Conservation (phyloP, 1,140 invertebrate species). For the Euura lappo region DNA sequence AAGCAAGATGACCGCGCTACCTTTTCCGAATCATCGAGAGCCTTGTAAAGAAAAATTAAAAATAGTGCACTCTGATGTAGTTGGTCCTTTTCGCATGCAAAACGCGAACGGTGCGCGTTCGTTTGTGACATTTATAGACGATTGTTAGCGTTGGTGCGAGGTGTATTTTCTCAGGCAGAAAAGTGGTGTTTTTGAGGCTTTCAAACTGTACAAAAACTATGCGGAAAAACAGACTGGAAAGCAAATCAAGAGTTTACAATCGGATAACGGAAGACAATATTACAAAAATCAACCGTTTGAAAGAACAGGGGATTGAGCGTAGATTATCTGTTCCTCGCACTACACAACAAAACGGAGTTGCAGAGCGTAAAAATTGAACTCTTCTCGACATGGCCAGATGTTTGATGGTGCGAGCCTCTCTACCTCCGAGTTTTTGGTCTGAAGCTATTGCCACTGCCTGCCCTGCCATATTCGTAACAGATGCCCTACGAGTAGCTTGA, state of each 20-base stretch:
- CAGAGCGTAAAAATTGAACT: conserved; percentile 46
- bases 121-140: conserved; percentile 43
- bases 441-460: conserved; percentile 43
- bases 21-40: conserved; percentile 5
- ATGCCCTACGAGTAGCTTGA: conserved; percentile 25
- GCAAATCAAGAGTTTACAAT: conserved; percentile 28
- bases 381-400: conserved; percentile 35
- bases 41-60: conserved; percentile 17
- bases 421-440: conserved; percentile 38
- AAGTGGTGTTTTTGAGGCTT: conserved; percentile 22
- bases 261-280: conserved; percentile 35
- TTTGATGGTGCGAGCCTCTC: conserved; percentile 27
- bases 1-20: neutral
- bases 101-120: neutral
- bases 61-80: conserved; percentile 27
- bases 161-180: conserved; percentile 40
- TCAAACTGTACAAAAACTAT: conserved; percentile 27
- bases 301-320: conserved; percentile 27
- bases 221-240: conserved; percentile 29
- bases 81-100: conserved; percentile 20
- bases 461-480: conserved; percentile 44
- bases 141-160: conserved; percentile 24
- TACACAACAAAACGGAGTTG: conserved; percentile 46
- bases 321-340: conserved; percentile 38
- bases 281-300: conserved; percentile 18